Conservation (phyloP, 2,888 invertebrate species). For the Petrolisthes cinctipes region DNA sequence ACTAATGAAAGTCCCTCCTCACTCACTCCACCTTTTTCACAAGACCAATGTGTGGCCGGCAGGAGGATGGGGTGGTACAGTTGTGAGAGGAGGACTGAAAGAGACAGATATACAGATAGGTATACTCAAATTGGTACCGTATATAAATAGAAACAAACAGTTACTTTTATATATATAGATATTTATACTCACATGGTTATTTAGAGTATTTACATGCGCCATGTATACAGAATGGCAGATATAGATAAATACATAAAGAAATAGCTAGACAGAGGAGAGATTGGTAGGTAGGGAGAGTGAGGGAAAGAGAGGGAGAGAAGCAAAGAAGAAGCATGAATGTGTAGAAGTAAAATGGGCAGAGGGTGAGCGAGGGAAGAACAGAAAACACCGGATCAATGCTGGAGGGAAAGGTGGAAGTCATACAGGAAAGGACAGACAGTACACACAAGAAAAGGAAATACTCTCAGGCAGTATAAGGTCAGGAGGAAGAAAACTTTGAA, state of each 20-base stretch:
- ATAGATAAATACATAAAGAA: neutral
- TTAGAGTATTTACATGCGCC: no score
- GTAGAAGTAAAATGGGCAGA: neutral
- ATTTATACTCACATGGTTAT: no score
- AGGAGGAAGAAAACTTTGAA: no score
- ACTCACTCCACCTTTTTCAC: slow-evolving; percentile 8
- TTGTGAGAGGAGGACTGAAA: neutral
- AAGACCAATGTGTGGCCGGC: slow-evolving; percentile 19
- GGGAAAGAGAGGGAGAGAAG: neutral
- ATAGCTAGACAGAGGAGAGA: neutral
- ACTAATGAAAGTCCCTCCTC: slow-evolving; percentile 26
- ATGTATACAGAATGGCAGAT: no score
- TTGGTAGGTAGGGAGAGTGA: neutral
- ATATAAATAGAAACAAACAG: neutral
- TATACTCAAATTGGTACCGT: no score
- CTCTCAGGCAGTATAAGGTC: no score
- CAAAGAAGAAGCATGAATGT: neutral
- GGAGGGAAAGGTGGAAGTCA: neutral
- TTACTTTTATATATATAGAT: no score
- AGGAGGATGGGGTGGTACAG: neutral
- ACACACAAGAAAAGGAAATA: no score
- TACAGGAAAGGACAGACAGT: no score
- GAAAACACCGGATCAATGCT: neutral
- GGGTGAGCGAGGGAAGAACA: neutral
- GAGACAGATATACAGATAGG: neutral